Conservation (phyloP, 2,888 invertebrate species). For the Aproaerema taeniolella region DNA sequence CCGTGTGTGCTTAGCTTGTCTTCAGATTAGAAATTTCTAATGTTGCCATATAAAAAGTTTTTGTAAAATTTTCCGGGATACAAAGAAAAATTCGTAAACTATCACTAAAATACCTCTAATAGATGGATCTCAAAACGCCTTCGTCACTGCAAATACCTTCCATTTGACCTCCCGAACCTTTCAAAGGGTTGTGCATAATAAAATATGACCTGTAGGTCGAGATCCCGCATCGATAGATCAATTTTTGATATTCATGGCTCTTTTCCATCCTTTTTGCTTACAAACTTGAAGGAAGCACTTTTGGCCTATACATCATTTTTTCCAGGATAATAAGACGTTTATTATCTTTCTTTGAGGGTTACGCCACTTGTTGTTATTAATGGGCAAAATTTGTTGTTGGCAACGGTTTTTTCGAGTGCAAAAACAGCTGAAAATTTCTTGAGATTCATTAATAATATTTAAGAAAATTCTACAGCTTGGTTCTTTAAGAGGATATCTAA, state of each 20-base stretch:
- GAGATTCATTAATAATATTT: no score
- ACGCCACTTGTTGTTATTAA: background rate
- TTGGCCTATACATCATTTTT: constrained; percentile 10
- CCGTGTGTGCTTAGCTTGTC: no score
- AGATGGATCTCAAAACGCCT: background rate
- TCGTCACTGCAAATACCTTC: background rate
- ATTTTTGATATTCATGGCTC: constrained; percentile 12
- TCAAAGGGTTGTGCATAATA: constrained; percentile 6
- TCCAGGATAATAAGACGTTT: constrained; percentile 5
- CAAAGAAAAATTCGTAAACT: no score
- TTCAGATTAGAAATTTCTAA: no score
- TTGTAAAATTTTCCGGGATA: no score
- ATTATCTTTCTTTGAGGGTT: background rate
- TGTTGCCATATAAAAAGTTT: no score
- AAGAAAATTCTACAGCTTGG: no score
- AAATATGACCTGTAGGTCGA: constrained; percentile 6
- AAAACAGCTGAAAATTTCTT: no score
- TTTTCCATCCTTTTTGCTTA: constrained; percentile 10
- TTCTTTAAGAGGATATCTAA: no score
- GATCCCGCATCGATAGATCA: constrained; percentile 10
- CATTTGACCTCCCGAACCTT: background rate
- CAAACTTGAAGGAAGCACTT: constrained; percentile 1
- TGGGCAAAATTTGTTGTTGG: background rate
- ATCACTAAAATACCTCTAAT: no score
- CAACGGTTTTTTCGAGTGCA: no score